Evolutionary conservation across 2,888 invertebrate genomes (phyloP), one percentile per base, ranked within the genome.

Genomic region (Meteorus colon): DNA sequence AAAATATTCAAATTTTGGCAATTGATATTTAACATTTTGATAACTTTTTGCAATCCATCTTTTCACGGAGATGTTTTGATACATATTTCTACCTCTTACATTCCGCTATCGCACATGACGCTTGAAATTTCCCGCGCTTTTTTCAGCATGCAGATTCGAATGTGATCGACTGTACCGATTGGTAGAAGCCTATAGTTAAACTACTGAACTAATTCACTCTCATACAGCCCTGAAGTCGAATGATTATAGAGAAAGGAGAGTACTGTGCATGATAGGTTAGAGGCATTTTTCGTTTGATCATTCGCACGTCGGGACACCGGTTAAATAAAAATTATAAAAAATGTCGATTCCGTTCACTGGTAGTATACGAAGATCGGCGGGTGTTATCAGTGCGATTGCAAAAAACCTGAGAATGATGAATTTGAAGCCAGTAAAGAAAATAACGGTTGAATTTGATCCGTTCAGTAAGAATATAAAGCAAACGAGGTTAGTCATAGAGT

Each of bases 401-500:
- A 95, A 95, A 90, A 94, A 96, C 89, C 83, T 96, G 73, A 93
- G 91, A 86, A 84, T 88, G 79, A 89, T 97, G 12, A 95, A 95
- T 91, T 91, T 97, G 77, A 95, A 95, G 88, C 95, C 95, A 62
- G 94, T 95, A 0, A 94, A 94, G 84, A 92, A 93, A 89, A 92
- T 97, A 77, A 92, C 93, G 71, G 93, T 96, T 71, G 93, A 94
- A 90, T 96, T 97, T 86, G 97, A 97, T 90, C 97, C 97, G 4
- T 97, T 97, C 89, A 92, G 93, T 83, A 91, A 93, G 83, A 94
- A 94, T 90, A 94, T 94, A 75, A 91, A 90, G 78, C 92, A 92
- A 80, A 92, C 92, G 83, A 92, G 94, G 94, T 93, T 90, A 90
- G 88, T 87, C 79, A 48, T 14, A 4, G 41, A 24, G 24, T n/a